phyloP scores from a whole-genome alignment of 2,797 vertebrate genomes.

The Galaxias olidus region DNA sequence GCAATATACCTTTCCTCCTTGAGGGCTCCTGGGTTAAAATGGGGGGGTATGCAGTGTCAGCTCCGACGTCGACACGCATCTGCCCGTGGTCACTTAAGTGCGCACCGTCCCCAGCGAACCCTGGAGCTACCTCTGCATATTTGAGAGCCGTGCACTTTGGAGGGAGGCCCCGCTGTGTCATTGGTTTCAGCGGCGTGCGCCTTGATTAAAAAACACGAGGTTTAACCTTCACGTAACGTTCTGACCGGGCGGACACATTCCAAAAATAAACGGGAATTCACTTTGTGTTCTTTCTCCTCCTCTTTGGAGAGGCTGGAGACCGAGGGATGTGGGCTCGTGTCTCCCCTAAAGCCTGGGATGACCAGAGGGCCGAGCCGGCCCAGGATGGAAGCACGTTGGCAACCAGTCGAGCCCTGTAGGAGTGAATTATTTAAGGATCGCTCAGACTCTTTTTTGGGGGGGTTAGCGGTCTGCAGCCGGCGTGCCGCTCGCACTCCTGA shows the following conservation, averaged over 20 bases:
- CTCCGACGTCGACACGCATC: constrained; percentile 14
- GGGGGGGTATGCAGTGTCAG: constrained; percentile 11
- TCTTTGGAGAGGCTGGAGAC: too few relatives aligned
- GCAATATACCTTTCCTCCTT: constrained; percentile 38
- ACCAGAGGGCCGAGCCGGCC: too few relatives aligned
- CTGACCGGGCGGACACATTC: too few relatives aligned
- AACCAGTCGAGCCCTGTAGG: constrained; percentile 3
- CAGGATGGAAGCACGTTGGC: too few relatives aligned
- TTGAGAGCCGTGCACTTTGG: constrained; percentile 31
- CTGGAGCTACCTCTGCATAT: constrained; percentile 30
- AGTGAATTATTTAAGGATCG: constrained; percentile 22
- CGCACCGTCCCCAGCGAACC: constrained; percentile 25
- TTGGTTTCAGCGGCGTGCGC: constrained; percentile 4
- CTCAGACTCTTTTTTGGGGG: neutral
- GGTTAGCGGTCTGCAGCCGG: constrained; percentile 9
- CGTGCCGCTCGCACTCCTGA: neutral
- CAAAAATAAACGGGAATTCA: too few relatives aligned
- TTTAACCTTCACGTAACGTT: too few relatives aligned
- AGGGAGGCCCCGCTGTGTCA: constrained; percentile 8
- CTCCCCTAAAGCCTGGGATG: too few relatives aligned
- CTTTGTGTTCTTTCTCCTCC: too few relatives aligned
- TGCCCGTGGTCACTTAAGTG: constrained; percentile 14
- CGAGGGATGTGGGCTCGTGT: too few relatives aligned
- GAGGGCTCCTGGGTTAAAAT: constrained; percentile 13
- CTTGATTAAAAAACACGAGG: constrained; percentile 2